Conservation (phyloP, 2,888 invertebrate species). For the Dastarcus helophoroides region DNA sequence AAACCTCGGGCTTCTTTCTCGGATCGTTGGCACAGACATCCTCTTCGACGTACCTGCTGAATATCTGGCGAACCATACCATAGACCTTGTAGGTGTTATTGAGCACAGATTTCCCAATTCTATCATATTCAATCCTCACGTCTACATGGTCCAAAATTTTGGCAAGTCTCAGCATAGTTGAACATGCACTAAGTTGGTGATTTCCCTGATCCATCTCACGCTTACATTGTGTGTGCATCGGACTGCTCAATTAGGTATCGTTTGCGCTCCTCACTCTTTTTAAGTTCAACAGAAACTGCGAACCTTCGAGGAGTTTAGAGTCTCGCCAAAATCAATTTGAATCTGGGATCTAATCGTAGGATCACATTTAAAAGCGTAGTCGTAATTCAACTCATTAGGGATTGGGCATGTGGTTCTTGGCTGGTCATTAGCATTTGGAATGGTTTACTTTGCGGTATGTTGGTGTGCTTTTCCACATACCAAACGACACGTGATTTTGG, state of each 20-base stretch:
- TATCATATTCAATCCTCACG: constrained; percentile 40
- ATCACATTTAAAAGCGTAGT: constrained; percentile 43
- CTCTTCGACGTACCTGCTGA: too few relatives aligned
- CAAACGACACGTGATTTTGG: constrained; percentile 39
- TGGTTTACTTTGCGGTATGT: constrained; percentile 32
- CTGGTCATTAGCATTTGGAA: constrained; percentile 40
- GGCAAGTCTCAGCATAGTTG: constrained; percentile 42
- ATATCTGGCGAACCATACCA: too few relatives aligned
- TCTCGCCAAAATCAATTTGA: constrained; percentile 42
- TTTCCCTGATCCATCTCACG: constrained; percentile 44
- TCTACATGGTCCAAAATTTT: constrained; percentile 43
- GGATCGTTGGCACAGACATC: too few relatives aligned
- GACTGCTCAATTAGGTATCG: constrained; percentile 39
- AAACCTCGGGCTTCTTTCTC: too few relatives aligned
- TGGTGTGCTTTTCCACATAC: constrained; percentile 37
- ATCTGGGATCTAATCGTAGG: constrained; percentile 39
- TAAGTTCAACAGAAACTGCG: constrained; percentile 32
- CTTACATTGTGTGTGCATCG: constrained; percentile 39
- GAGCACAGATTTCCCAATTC: too few relatives aligned
- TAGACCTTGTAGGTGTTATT: too few relatives aligned
- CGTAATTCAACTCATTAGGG: constrained; percentile 42
- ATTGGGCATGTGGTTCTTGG: constrained; percentile 37
- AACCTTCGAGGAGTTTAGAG: constrained; percentile 24
- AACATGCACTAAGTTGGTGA: constrained; percentile 45
- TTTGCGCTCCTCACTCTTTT: constrained; percentile 40